Evolutionary conservation across 1,140 invertebrate species (phyloP), one percentile per base, ranked within the genome.

Genomic region (Armadillidium nasatum): DNA sequence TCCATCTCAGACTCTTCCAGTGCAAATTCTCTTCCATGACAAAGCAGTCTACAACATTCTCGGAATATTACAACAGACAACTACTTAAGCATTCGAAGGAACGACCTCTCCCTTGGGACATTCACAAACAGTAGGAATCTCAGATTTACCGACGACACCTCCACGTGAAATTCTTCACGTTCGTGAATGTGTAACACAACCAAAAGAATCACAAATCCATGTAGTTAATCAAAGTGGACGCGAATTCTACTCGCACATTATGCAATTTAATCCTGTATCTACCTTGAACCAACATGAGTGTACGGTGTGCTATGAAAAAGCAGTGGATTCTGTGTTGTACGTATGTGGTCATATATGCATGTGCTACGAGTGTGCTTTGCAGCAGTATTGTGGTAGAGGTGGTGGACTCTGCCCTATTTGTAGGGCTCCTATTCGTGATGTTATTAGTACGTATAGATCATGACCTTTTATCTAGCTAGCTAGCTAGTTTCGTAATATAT

Each of bases 311-410:
- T 97, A 94, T 83, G 96, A 97, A 84, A 89, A 93, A 81, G 88
- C 89, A 72, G 94, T 97, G 71, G 94, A 98, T 85, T 92, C 92
- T 81, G 96, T 97, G n/a, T 87, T 98, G 19, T 98, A 98, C 83
- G 94, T 92, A 86, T 98, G 96, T 85, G 96, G 96, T 50, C 96
- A 98, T 86, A 96, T 98, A 93, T 98, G 96, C 83, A 96, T 98
- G 95, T 98, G 96, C 84, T 98, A 94, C 83, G 88, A 93, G n/a
- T 80, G 78, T 72, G 95, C 95, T 4, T 88, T 93, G 11, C 91
- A 95, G 81, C 94, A 96, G 82, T 96, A 94, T 92, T 87, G 91
- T 54, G 78, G 77, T 4, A 74, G 74, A 46, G 93, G 93, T 0
- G 93, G 93, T 54, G 93, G 92, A 0, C 91, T 95, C 80, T 99